Conservation (phyloP, 2,113 vertebrate species). For the Sceloporus tristichus region DNA sequence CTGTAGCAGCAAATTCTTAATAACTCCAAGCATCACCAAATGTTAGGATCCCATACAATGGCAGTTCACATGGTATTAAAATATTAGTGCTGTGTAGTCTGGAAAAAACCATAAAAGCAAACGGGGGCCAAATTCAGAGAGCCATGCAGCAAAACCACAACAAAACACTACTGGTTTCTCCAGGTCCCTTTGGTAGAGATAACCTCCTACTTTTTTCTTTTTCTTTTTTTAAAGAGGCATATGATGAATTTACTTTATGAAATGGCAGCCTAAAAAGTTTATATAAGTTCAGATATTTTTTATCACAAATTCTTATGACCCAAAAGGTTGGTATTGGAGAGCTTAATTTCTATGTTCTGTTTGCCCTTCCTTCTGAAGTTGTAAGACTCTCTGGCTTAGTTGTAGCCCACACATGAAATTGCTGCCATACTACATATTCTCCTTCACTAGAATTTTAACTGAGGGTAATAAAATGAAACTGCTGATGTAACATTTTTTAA, state of each 20-base stretch:
- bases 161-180: neutral
- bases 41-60: too few species aligned
- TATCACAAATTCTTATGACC: neutral
- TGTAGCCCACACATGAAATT: constrained; percentile 51
- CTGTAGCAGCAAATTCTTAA: too few species aligned
- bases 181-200: neutral
- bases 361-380: constrained; percentile 33
- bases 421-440: constrained; percentile 62
- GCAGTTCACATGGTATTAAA: too few species aligned
- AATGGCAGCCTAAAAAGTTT: constrained; percentile 11
- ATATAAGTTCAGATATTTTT: neutral
- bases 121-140: neutral
- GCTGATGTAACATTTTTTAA: constrained; percentile 51
- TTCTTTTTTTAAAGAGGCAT: neutral
- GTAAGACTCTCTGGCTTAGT: constrained; percentile 42
- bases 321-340: constrained; percentile 53
- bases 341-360: constrained; percentile 54
- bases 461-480: constrained; percentile 68
- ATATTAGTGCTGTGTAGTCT: too few species aligned
- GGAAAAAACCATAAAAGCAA: neutral
- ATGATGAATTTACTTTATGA: neutral
- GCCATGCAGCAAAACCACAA: neutral
- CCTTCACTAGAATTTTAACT: constrained; percentile 55
- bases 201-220: neutral
- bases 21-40: too few species aligned